phyloP scores from a whole-genome alignment of 2,113 vertebrate species.

The Butastur rufipennis region DNA sequence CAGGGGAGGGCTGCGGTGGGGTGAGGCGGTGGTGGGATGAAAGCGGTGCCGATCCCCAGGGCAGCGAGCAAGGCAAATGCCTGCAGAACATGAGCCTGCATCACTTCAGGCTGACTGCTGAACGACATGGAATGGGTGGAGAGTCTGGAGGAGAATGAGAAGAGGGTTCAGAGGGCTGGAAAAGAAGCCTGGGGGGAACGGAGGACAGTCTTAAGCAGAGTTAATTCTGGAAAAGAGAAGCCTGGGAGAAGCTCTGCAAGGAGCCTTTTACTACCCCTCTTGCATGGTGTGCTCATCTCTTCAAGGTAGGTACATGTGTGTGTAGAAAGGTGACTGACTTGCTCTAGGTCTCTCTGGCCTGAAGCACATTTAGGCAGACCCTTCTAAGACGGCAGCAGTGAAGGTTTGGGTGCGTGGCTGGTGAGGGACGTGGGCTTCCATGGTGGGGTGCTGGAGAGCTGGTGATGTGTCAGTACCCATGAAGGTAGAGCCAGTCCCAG shows the following conservation, averaged over 20 bases:
- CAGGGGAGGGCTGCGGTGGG: background rate
- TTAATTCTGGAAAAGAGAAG: background rate
- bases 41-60: background rate
- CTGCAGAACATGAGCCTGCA: background rate
- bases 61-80: background rate
- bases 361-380: background rate
- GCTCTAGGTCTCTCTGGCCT: background rate
- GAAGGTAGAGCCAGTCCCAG: background rate
- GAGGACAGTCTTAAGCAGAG: background rate
- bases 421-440: background rate
- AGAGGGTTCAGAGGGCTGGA: background rate
- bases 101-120: background rate
- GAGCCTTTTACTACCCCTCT: background rate
- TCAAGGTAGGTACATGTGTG: background rate
- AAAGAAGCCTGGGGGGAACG: background rate
- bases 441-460: background rate
- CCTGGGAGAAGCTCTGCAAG: background rate
- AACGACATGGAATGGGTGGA: background rate
- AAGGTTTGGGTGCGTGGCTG: background rate
- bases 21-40: background rate
- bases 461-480: fast-evolving
- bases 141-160: background rate
- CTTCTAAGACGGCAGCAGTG: background rate
- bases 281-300: background rate
- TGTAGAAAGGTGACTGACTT: background rate